Base-by-base conservation (phyloP, 2,797 vertebrate species). In the Xiphorhynchus erythropygius region DNA sequence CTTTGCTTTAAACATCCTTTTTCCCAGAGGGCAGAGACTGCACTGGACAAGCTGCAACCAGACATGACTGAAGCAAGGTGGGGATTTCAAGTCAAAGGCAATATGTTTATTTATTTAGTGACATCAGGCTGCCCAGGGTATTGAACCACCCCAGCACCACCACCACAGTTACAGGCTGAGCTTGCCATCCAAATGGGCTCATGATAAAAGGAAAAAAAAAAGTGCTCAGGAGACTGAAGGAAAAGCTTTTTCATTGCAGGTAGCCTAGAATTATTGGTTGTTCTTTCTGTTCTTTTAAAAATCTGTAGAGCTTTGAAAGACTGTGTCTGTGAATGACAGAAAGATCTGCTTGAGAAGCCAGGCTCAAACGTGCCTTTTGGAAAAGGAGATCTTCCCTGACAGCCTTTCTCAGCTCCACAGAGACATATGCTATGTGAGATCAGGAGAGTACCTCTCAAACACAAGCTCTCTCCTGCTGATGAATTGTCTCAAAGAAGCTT, bases 381-480 rank as follows among this genome's bases (percentile, higher is more conserved):
- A 92, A 92, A 85, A 65, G 64, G 52, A 93, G 49, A 74, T 77
- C 56, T 90, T 89, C 74, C 53, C 42, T 93, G 92, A 88, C 94
- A 94, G 91, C 74, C 87, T 89, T 95, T 94, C 75, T 95, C 86
- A 91, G 74, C 74, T 93, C 87, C 68, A 60, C 41, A 87, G 85
- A 85, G 83, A 63, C 87, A 89, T 59, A 68, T 90, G 70, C 73
- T 74, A 1, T 78, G 47, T 73, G 86, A 91, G 86, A 90, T 90
- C 75, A 87, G 75, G 71, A 93, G 70, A 83, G 21, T 44, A 90
- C 64, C 75, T 95, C 74, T 80, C 77, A 85, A 87, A 84, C 74
- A 69, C 67, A 81, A 75, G 24, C 67, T 44, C 46, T 52, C 68
- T 69, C 57, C 64, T 89, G 2, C 55, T 81, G 68, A 86, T 79